Conservation (phyloP, 2,888 invertebrate species). For the Ischnura elegans region DNA sequence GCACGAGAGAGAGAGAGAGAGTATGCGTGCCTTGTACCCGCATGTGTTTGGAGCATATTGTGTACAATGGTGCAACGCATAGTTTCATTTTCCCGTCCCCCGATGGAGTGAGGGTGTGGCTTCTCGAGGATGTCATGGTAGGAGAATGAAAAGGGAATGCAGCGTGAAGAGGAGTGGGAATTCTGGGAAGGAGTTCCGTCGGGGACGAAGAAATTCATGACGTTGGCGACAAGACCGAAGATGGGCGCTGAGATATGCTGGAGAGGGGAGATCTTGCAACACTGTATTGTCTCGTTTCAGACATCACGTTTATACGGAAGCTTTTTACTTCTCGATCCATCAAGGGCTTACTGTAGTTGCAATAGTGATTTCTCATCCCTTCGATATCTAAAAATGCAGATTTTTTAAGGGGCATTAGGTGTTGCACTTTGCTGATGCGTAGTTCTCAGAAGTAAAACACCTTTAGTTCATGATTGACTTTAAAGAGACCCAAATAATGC, state of each 20-base stretch:
- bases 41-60: not conserved
- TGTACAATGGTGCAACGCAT: not conserved
- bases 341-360: too few species aligned
- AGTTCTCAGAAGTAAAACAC: too few species aligned
- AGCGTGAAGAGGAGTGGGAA: not conserved
- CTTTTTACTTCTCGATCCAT: not conserved
- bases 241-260: not conserved
- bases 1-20: not conserved
- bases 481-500: too few species aligned
- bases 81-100: not conserved
- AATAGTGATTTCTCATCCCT: too few species aligned
- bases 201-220: not conserved
- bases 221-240: not conserved
- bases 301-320: not conserved
- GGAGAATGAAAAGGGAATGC: not conserved
- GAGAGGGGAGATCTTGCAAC: not conserved
- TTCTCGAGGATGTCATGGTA: not conserved
- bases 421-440: too few species aligned
- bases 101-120: not conserved
- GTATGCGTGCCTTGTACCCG: not conserved
- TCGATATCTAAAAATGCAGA: too few species aligned
- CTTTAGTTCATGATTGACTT: too few species aligned
- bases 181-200: not conserved
- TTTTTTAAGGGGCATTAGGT: too few species aligned
- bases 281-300: not conserved